A percentile compares a stretch with the other conserved stretches of the same genome.
Evolutionary conservation across 2,888 invertebrate genomes (phyloP).

Genomic region (Bedellia somnulentella): DNA sequence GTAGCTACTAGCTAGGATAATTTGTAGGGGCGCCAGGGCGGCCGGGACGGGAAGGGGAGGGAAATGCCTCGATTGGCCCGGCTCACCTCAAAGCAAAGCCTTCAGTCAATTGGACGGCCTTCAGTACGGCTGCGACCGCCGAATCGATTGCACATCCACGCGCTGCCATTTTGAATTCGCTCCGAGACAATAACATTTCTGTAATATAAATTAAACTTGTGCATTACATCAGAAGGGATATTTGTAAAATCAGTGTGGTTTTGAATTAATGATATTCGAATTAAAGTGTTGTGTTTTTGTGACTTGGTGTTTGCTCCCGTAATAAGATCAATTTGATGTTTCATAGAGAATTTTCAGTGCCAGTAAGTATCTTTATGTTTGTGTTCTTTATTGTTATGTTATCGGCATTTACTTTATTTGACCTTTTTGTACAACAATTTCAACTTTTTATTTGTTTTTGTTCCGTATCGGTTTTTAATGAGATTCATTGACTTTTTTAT

Average conservation of each 20-base stretch:
- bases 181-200: slow-evolving; percentile 32
- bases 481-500: background rate
- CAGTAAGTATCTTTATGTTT: slow-evolving; percentile 18
- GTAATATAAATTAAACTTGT: slow-evolving; percentile 36
- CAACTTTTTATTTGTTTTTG: background rate
- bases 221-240: background rate
- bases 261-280: background rate
- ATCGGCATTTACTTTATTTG: background rate
- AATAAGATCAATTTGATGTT: slow-evolving; percentile 18
- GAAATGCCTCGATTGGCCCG: slow-evolving; percentile 23
- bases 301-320: slow-evolving; percentile 14
- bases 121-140: slow-evolving; percentile 16
- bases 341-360: slow-evolving; percentile 20
- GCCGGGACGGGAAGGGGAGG: slow-evolving; percentile 20
- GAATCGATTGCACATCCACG: slow-evolving; percentile 16
- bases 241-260: background rate
- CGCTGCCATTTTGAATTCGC: slow-evolving; percentile 13
- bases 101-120: slow-evolving; percentile 26
- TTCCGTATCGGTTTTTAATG: background rate
- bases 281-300: slow-evolving; percentile 1
- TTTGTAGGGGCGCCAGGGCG: slow-evolving; percentile 40
- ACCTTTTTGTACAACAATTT: background rate
- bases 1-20: slow-evolving; percentile 20
- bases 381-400: slow-evolving; percentile 1
- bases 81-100: slow-evolving; percentile 23